Percentiles rank a stretch among this genome's conserved stretches.
Conservation (phyloP, 2,113 vertebrate genomes). For the Australoheros scitulus region DNA sequence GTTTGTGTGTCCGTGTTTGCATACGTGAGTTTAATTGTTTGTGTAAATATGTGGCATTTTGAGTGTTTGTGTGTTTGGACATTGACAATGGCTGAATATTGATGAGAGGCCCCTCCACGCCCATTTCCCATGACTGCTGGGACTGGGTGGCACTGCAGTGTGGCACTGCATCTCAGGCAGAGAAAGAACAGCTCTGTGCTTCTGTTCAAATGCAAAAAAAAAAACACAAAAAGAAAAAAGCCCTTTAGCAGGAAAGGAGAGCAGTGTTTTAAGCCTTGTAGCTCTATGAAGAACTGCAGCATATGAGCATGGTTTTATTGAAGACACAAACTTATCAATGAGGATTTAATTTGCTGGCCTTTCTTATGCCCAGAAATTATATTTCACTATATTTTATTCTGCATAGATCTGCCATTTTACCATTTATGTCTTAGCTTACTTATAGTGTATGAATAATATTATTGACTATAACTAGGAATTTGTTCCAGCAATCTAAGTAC, state of each 20-base stretch:
- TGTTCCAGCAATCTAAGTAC: background rate
- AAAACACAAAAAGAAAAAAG: background rate
- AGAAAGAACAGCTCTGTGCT: constrained; percentile 58
- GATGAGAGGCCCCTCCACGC: constrained; percentile 70
- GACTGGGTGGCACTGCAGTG: constrained; percentile 65
- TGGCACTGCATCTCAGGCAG: constrained; percentile 48
- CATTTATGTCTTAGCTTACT: background rate
- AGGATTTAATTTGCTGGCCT: background rate
- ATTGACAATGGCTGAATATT: constrained; percentile 68
- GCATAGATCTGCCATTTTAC: background rate
- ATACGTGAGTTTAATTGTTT: constrained; percentile 12
- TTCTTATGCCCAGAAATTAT: background rate
- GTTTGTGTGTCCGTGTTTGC: constrained; percentile 5
- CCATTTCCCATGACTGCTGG: constrained; percentile 59
- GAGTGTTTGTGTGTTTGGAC: constrained; percentile 41
- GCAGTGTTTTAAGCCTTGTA: background rate
- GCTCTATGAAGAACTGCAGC: background rate
- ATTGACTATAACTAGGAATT: constrained; percentile 10
- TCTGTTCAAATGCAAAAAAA: constrained; percentile 38
- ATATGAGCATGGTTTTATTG: background rate
- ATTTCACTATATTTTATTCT: background rate
- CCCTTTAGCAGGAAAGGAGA: constrained; percentile 6
- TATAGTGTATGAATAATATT: constrained; percentile 19
- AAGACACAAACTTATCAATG: constrained; percentile 9
- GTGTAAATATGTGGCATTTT: constrained; percentile 28